These are phyloP conservation scores for Callimorpha dominula DNA, from an alignment of 2,888 invertebrate species.

Conservation along the genomic window DNA sequence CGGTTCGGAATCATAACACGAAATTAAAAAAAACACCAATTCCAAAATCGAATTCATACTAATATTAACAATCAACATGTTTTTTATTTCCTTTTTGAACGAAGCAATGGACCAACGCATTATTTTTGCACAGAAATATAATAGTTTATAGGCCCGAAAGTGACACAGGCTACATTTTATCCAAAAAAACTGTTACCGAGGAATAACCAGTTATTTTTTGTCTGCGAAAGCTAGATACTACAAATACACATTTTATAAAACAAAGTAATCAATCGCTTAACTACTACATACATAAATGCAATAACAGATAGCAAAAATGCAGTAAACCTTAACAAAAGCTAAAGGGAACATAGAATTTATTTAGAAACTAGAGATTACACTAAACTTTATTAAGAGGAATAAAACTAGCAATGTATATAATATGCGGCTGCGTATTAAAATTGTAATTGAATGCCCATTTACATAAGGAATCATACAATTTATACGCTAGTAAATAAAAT, in stretches of 20 bases:
- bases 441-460: slow-evolving; percentile 3
- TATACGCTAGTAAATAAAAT: slow-evolving; percentile 60
- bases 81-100: no score
- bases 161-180: not conserved
- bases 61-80: not conserved
- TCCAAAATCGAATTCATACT: not conserved
- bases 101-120: no score
- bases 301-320: no score
- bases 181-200: not conserved
- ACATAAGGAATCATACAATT: slow-evolving; percentile 19
- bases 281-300: not conserved
- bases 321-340: not conserved
- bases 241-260: not conserved
- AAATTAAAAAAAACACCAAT: not conserved
- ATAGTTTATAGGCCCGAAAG: not conserved
- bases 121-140: no score
- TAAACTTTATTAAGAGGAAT: not conserved
- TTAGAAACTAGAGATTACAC: not conserved
- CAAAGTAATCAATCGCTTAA: not conserved
- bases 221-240: not conserved
- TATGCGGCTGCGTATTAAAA: not conserved
- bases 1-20: not conserved
- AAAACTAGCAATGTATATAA: not conserved
- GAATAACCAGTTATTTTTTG: not conserved
- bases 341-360: not conserved